These are phyloP conservation scores for Drosophila quinaria DNA, from an alignment of 2,888 invertebrate genomes.

Conservation along the genomic window DNA sequence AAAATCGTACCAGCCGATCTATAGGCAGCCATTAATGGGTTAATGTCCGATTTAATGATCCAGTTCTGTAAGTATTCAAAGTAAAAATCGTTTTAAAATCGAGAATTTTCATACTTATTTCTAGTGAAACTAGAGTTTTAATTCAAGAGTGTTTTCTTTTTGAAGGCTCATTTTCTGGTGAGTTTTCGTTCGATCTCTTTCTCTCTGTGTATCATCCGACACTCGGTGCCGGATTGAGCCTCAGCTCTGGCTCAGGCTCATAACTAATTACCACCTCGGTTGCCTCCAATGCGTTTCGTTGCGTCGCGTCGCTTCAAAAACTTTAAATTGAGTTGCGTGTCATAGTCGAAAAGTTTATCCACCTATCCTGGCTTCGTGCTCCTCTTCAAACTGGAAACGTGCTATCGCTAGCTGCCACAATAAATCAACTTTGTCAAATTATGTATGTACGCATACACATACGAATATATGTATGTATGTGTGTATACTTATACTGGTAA, in stretches of 20 bases:
- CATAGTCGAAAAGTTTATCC: slow-evolving; percentile 65
- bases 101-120: no score
- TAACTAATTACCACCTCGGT: slow-evolving; percentile 57
- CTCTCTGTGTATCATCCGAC: neutral
- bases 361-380: slow-evolving; percentile 18
- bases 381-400: slow-evolving; percentile 45
- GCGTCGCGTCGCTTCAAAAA: slow-evolving; percentile 38
- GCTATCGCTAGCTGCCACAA: slow-evolving; percentile 50
- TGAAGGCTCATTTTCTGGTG: no score
- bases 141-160: no score
- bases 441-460: slow-evolving; percentile 34
- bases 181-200: neutral
- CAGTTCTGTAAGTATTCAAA: no score
- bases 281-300: slow-evolving; percentile 21
- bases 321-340: slow-evolving; percentile 73
- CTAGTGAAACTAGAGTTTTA: no score
- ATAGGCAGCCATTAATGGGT: no score
- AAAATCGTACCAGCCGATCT: no score
- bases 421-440: slow-evolving; percentile 60
- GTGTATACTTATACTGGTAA: slow-evolving; percentile 8
- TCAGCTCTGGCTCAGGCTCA: slow-evolving; percentile 38
- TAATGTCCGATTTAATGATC: no score
- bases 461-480: slow-evolving; percentile 1
- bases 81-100: no score
- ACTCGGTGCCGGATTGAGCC: slow-evolving; percentile 28